phyloP scores from a whole-genome alignment of 2,113 vertebrate genomes.

The Microtus ochrogaster region DNA sequence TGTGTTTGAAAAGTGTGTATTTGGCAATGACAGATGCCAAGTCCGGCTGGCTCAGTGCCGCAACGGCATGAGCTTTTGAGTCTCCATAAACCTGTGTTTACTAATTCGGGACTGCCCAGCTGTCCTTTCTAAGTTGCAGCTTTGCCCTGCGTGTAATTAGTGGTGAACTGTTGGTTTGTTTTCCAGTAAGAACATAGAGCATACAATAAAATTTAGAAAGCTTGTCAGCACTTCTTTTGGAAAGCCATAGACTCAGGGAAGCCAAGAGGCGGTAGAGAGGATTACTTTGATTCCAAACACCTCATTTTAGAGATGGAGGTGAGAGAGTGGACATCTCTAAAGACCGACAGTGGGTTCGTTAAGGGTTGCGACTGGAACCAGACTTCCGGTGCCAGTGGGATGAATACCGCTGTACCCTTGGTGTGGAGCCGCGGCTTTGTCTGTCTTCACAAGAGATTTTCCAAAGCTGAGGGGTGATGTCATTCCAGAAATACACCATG shows the following conservation, averaged over 20 bases:
- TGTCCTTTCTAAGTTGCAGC: constrained; percentile 76
- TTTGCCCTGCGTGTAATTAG: constrained; percentile 71
- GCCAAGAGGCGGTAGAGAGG: neutral
- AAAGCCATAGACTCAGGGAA: neutral
- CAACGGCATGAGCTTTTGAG: neutral
- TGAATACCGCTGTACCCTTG: neutral
- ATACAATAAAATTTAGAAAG: constrained; percentile 61
- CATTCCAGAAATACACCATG: constrained; percentile 43
- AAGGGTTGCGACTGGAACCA: neutral
- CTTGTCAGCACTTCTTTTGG: constrained; percentile 5
- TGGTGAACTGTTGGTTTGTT: constrained; percentile 60
- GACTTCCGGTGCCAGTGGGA: neutral
- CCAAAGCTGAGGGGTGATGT: constrained; percentile 4
- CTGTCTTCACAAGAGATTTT: neutral
- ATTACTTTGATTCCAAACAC: constrained; percentile 27
- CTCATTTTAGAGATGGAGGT: constrained; percentile 2
- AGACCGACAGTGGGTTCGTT: neutral
- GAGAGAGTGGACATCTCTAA: neutral
- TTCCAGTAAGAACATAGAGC: constrained; percentile 53
- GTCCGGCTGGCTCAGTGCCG: neutral
- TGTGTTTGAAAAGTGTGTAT: constrained; percentile 40
- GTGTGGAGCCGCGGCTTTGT: neutral
- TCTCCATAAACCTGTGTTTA: constrained; percentile 57
- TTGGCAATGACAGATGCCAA: constrained; percentile 46
- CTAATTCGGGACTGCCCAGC: constrained; percentile 51